Conservation (phyloP, 1,140 invertebrate species). For the Drosophila pseudoananassae region DNA sequence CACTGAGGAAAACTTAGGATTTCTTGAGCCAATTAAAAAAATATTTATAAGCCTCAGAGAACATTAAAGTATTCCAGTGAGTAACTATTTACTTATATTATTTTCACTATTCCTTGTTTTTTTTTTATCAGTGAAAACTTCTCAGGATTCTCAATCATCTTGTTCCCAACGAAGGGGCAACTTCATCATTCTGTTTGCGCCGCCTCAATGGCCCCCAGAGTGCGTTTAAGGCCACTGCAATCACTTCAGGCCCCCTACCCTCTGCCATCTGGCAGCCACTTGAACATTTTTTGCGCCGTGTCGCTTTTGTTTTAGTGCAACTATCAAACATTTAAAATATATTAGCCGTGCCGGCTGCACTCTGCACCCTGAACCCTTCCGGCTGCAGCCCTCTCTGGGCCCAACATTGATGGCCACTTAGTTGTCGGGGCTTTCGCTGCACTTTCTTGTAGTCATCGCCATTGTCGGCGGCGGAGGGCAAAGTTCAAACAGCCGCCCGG, state of each 20-base stretch:
- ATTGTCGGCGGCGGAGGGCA: constrained; percentile 33
- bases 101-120: neutral
- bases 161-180: constrained; percentile 35
- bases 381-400: constrained; percentile 6
- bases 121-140: constrained; percentile 9
- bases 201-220: constrained; percentile 61
- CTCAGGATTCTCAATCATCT: constrained; percentile 34
- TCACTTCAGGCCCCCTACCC: constrained; percentile 11
- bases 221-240: constrained; percentile 66
- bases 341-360: constrained; percentile 62
- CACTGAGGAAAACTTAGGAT: constrained; percentile 6
- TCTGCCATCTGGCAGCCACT: constrained; percentile 58
- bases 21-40: neutral
- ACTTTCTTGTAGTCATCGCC: constrained; percentile 51
- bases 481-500: constrained; percentile 72
- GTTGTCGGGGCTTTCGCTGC: constrained; percentile 66
- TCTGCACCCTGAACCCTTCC: constrained; percentile 1
- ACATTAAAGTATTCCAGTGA: neutral
- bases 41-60: neutral
- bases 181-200: constrained; percentile 69
- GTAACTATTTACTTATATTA: neutral
- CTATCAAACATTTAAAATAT: constrained; percentile 83
- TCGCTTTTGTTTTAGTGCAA: constrained; percentile 75
- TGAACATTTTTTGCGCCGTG: constrained; percentile 59
- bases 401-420: constrained; percentile 67